These are phyloP conservation scores for Hypomecis atomaria DNA, from an alignment of 2,888 invertebrate species.

Conservation along the genomic window DNA sequence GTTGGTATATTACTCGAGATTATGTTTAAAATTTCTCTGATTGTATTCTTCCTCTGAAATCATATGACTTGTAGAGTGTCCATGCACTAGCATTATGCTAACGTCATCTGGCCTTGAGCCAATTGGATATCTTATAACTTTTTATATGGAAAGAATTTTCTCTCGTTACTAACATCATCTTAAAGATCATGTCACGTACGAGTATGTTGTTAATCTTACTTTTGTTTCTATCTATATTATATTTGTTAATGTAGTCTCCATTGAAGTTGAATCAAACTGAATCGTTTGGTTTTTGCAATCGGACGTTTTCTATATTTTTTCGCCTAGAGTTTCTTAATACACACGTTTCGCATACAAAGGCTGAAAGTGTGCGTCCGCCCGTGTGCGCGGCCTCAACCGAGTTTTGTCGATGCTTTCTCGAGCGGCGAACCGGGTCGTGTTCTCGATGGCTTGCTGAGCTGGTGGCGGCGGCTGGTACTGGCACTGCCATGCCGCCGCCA, in stretches of 20 bases:
- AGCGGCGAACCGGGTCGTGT: constrained; percentile 82
- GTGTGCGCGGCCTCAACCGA: constrained; percentile 82
- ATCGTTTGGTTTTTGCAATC: constrained; percentile 46
- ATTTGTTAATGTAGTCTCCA: constrained; percentile 7
- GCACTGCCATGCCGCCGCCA: constrained; percentile 36
- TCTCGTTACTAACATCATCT: constrained; percentile 16
- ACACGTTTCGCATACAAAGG: constrained; percentile 67
- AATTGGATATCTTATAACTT: constrained; percentile 34
- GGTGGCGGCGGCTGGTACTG: constrained; percentile 41
- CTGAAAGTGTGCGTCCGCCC: constrained; percentile 77
- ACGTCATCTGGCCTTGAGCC: constrained; percentile 36
- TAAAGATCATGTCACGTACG: constrained; percentile 14
- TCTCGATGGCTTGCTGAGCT: constrained; percentile 77
- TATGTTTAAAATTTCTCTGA: not conserved
- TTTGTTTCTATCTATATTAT: not conserved
- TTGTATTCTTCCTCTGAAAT: constrained; percentile 13
- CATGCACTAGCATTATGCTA: constrained; percentile 30
- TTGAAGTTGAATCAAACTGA: constrained; percentile 21
- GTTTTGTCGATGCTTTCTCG: constrained; percentile 85
- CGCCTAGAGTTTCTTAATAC: constrained; percentile 57
- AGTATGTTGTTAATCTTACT: not conserved
- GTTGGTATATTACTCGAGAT: not conserved
- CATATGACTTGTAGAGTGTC: constrained; percentile 22
- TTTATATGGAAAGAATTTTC: constrained; percentile 33
- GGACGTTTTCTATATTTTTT: constrained; percentile 54